Percentiles rank a stretch among this genome's conserved stretches.
Conservation (phyloP, 2,797 vertebrate species). For the Philypnodon macrostomus region DNA sequence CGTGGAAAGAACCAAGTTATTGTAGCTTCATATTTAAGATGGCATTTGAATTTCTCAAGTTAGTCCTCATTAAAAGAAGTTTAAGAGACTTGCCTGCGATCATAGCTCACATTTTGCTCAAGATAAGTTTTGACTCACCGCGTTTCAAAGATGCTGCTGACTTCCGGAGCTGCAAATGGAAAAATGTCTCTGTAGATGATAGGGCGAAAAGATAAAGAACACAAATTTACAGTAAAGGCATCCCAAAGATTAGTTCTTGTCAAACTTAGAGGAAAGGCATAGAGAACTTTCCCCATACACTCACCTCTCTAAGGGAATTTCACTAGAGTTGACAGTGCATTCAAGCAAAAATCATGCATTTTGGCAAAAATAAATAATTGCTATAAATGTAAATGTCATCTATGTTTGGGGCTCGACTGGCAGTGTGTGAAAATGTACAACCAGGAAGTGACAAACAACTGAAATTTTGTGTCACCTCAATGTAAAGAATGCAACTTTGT, state of each 20-base stretch:
- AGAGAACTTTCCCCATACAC: slow-evolving; percentile 18
- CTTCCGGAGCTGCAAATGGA: slow-evolving; percentile 14
- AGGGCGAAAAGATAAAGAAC: slow-evolving; percentile 6
- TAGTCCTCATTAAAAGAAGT: slow-evolving; percentile 27
- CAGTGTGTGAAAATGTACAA: background rate
- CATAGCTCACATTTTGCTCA: slow-evolving; percentile 19
- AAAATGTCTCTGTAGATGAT: slow-evolving; percentile 12
- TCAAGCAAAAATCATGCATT: slow-evolving; percentile 9
- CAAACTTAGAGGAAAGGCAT: slow-evolving; percentile 13
- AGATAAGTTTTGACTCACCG: slow-evolving; percentile 11
- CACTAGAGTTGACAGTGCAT: slow-evolving; percentile 14
- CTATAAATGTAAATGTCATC: slow-evolving; percentile 23
- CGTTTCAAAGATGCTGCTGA: slow-evolving; percentile 18
- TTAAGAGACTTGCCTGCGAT: slow-evolving; percentile 4
- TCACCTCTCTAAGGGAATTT: slow-evolving; percentile 21
- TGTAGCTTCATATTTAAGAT: no score
- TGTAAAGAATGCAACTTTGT: no score
- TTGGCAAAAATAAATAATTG: slow-evolving; percentile 20
- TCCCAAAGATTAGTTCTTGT: slow-evolving; percentile 26
- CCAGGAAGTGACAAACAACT: slow-evolving; percentile 8
- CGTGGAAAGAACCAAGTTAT: background rate
- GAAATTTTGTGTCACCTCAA: no score
- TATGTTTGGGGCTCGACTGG: background rate
- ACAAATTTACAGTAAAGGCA: slow-evolving; percentile 14
- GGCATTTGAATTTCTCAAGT: slow-evolving; percentile 14